phyloP scores from a whole-genome alignment of 2,888 invertebrate genomes.

The Pterostichus madidus region DNA sequence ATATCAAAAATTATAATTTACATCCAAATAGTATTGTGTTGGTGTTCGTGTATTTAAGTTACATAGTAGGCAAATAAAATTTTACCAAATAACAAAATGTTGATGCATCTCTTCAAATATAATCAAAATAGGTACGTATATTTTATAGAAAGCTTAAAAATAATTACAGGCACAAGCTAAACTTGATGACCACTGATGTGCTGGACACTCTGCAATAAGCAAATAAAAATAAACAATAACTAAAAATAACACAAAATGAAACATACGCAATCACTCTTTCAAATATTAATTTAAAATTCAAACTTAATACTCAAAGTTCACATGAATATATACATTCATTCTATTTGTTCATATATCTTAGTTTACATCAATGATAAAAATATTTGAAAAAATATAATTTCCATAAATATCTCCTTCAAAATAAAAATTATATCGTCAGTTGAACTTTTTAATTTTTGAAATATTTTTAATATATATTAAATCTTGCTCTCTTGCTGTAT shows the following conservation, averaged over 20 bases:
- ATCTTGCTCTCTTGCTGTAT: no score
- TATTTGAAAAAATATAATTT: no score
- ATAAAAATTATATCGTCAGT: no score
- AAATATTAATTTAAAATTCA: conserved; percentile 53
- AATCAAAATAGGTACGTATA: conserved; percentile 50
- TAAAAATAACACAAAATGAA: conserved; percentile 51
- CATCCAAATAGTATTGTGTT: conserved; percentile 20
- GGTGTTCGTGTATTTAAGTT: conserved; percentile 22
- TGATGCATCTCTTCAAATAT: conserved; percentile 21
- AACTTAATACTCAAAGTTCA: background rate
- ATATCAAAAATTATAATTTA: conserved; percentile 63
- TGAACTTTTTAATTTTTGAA: no score
- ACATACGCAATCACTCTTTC: conserved; percentile 28
- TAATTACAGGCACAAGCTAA: conserved; percentile 68
- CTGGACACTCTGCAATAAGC: conserved; percentile 71
- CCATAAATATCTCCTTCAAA: no score
- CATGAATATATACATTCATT: no score
- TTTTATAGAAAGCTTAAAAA: conserved; percentile 61
- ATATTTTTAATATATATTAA: no score
- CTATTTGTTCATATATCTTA: no score
- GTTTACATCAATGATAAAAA: no score
- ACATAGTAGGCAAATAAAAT: conserved; percentile 14
- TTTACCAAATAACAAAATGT: conserved; percentile 27
- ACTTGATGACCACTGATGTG: conserved; percentile 73
- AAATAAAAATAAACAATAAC: conserved; percentile 66